Conservation (phyloP, 2,797 vertebrate species). For the Anguilla megastoma region DNA sequence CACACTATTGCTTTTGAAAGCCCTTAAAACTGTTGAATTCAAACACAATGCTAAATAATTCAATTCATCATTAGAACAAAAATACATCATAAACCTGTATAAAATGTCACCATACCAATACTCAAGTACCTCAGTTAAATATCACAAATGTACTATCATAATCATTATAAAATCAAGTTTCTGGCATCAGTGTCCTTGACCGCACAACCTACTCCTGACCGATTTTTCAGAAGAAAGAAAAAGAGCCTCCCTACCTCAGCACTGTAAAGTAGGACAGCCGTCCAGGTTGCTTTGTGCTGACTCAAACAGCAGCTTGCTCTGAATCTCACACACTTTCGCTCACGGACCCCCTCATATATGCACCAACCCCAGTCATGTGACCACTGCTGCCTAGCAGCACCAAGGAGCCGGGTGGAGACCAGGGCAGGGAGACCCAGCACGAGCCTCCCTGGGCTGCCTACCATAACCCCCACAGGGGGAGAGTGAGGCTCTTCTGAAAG, state of each 20-base stretch:
- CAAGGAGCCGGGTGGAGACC: background rate
- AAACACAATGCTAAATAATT: background rate
- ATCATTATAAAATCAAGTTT: background rate
- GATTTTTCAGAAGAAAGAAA: background rate
- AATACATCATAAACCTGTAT: background rate
- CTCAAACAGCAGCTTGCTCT: conserved; percentile 23
- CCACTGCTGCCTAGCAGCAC: conserved; percentile 1
- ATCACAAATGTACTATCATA: background rate
- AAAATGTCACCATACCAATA: background rate
- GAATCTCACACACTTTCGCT: conserved; percentile 10
- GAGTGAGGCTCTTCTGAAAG: background rate
- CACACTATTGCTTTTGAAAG: background rate
- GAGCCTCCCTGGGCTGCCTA: background rate
- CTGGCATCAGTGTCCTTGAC: background rate
- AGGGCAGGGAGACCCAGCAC: background rate
- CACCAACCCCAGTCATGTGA: conserved; percentile 20
- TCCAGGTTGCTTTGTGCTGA: conserved; percentile 16
- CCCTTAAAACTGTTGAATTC: background rate
- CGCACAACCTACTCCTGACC: background rate
- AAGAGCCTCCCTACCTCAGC: conserved; percentile 7
- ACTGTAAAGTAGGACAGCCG: background rate
- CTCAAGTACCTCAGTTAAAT: background rate
- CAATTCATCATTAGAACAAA: background rate
- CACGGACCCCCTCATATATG: background rate
- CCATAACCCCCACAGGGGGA: background rate